Base-by-base conservation (phyloP, 1,140 invertebrate genomes). In the Mycetomoellerius zeteki region DNA sequence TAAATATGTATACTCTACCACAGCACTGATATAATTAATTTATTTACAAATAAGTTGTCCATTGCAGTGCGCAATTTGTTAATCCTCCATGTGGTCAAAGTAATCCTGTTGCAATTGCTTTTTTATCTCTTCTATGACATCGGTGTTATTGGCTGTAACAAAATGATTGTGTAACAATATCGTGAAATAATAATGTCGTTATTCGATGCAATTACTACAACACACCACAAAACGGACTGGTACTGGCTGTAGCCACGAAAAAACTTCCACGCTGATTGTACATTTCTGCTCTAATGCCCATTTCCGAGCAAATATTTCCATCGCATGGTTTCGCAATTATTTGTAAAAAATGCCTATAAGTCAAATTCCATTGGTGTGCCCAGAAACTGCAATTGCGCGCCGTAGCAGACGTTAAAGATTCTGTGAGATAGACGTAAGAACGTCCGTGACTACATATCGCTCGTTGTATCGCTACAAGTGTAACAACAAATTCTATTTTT, bases 371-470 rank as follows among this genome's bases (percentile, higher is more conserved):
- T 16, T 87, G 91, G 71, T 94, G 95, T 12, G 94, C 96, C 87
- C 94, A 94, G 78, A 96, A 96, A 0, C 92, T 94, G 86, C 96
- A 96, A 87, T 96, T 96, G 7, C 90, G 88, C 43, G 91, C 93
- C 16, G 72, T 33, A 6, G 89, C 89, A 0, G 90, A 80, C 7
- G 95, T 90, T 77, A 96, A 90, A 2, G 96, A 96, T 86, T 96
- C 96, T 0, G 95, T 96, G 69, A 96, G 95, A n/a, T 96, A 95
- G 7, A 96, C 10, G 62, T 97, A 96, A 0, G 96, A 95, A 3
- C 96, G 94, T 7, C 96, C 96, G 86, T 97, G 96, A 80, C 96
- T 96, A 90, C 96, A 97, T 75, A 96, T 96, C 0, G 96, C 95
- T 91, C 95, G 93, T 33, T 95, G 90, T 3, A 96, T 90, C 37